Evolutionary conservation across 2,113 vertebrate genomes (phyloP).

Genomic region (Elanoides forficatus): DNA sequence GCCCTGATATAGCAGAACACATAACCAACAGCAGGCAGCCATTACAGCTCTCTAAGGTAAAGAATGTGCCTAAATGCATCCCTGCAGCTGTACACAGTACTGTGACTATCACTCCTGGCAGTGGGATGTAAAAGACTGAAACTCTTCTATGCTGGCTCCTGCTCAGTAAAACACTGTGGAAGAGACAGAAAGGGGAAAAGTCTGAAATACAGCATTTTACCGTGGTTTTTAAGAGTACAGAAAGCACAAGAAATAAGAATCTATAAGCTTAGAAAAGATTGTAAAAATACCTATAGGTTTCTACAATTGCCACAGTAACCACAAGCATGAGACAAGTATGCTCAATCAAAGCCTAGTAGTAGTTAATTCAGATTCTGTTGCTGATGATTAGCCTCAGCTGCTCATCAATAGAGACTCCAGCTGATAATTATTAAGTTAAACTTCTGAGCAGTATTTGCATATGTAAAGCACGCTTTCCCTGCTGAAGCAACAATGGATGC

Average conservation of each 20-base stretch:
- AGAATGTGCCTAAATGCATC: not conserved
- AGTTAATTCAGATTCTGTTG: slow-evolving; percentile 61
- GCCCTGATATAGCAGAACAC: not conserved
- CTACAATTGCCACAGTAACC: slow-evolving; percentile 3
- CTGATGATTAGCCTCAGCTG: slow-evolving; percentile 76
- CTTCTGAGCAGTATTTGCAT: slow-evolving; percentile 71
- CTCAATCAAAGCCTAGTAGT: slow-evolving; percentile 3
- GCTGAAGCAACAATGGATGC: slow-evolving; percentile 60
- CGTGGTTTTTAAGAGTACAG: not conserved
- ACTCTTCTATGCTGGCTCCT: not conserved
- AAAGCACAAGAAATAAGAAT: not conserved
- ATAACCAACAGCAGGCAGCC: not conserved
- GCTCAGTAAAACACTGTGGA: not conserved
- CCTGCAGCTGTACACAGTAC: not conserved
- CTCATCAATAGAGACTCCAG: slow-evolving; percentile 76
- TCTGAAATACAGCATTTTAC: not conserved
- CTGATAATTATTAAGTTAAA: slow-evolving; percentile 83
- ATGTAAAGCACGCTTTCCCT: slow-evolving; percentile 68
- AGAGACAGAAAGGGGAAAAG: not conserved
- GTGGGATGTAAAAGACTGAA: not conserved
- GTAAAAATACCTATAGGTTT: not conserved
- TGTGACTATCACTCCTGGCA: not conserved
- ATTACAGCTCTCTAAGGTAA: not conserved
- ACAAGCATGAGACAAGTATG: not conserved
- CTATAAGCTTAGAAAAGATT: not conserved